Conservation (phyloP, 2,113 vertebrate species). For the Dendropsophus ebraccatus region DNA sequence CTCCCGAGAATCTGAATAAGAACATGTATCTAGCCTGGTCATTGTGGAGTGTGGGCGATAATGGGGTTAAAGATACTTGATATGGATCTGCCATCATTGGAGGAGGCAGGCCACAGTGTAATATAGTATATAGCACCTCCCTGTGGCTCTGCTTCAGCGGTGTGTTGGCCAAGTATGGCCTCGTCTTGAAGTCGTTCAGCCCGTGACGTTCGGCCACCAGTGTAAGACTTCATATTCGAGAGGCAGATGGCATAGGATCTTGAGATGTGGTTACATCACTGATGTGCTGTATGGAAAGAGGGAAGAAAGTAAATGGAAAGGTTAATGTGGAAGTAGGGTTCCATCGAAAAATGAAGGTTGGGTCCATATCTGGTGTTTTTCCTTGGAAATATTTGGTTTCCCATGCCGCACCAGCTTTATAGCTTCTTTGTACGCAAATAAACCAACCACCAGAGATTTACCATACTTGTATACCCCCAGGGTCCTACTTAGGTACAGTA, state of each 20-base stretch:
- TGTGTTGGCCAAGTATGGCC: not conserved
- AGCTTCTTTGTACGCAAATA: too few species aligned
- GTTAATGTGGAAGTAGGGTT: not conserved
- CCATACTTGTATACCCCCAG: too few species aligned
- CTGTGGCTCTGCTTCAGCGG: conserved; percentile 11
- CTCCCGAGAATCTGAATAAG: not conserved
- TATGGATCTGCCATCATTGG: not conserved
- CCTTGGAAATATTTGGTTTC: too few species aligned
- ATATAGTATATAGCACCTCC: conserved; percentile 1
- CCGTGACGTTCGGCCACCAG: not conserved
- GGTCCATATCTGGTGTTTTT: too few species aligned
- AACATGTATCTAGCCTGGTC: not conserved
- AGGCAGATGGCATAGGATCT: not conserved
- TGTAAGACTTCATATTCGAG: not conserved
- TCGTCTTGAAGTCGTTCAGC: not conserved
- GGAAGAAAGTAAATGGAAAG: not conserved
- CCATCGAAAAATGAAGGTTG: too few species aligned
- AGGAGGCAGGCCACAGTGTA: conserved; percentile 1
- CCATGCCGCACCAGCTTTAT: too few species aligned
- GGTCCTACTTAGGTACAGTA: too few species aligned
- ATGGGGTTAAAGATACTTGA: not conserved
- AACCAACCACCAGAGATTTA: too few species aligned
- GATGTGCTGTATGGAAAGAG: conserved; percentile 1
- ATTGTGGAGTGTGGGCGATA: not conserved
- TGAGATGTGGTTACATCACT: conserved; percentile 20